A percentile compares a stretch with the other conserved stretches of the same genome.
Conservation (phyloP, 2,113 vertebrate species). For the Dolichallabes microphthalmus region DNA sequence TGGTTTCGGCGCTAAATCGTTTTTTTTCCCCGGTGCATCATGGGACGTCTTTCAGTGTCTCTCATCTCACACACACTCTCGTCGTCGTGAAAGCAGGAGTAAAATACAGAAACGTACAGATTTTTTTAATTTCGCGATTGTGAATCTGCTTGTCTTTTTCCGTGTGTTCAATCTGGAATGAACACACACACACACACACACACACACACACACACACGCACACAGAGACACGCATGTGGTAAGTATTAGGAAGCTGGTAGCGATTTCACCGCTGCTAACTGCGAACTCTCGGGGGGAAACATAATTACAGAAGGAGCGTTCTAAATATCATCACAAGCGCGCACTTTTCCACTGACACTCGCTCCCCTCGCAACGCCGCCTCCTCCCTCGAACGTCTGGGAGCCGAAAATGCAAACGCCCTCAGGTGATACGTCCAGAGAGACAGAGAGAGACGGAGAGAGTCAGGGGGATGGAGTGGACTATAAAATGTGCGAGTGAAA, state of each 20-base stretch:
- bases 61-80: background rate
- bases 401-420: constrained; percentile 59
- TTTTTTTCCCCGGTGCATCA: background rate
- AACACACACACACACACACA: background rate
- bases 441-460: constrained; percentile 21
- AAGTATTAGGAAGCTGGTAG: constrained; percentile 95
- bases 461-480: constrained; percentile 25
- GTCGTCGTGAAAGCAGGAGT: background rate
- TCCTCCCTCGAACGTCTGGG: constrained; percentile 53
- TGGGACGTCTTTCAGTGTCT: background rate
- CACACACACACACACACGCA: background rate
- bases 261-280: constrained; percentile 99
- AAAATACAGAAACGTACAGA: background rate
- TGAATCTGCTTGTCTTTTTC: background rate
- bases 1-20: background rate
- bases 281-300: constrained; percentile 97
- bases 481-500: constrained; percentile 14
- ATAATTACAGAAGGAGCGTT: constrained; percentile 99
- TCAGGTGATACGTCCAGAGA: constrained; percentile 42
- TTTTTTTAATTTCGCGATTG: background rate
- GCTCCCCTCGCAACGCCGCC: constrained; percentile 60
- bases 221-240: constrained; percentile 82
- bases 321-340: constrained; percentile 92
- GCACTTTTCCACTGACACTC: constrained; percentile 94
- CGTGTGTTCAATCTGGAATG: background rate